A percentile compares a stretch with the other conserved stretches of the same genome.
Evolutionary conservation across 2,888 invertebrate genomes (phyloP).

Genomic region (Nysson spinosus): DNA sequence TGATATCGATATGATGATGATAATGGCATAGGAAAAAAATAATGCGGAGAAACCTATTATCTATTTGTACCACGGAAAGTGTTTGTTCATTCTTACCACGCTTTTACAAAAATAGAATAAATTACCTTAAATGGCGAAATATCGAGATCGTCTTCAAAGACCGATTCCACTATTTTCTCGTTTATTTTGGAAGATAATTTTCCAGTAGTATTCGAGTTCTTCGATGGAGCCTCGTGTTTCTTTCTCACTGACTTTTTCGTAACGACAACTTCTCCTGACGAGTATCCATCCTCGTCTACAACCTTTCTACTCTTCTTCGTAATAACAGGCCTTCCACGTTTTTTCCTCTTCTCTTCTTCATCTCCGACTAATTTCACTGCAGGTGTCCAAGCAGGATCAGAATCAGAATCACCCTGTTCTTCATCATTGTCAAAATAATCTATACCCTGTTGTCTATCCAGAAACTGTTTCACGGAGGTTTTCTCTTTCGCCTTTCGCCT

Average conservation of each 20-base stretch:
- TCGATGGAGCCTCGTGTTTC: conserved; percentile 64
- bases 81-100: too few species aligned
- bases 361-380: conserved; percentile 79
- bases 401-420: conserved; percentile 83
- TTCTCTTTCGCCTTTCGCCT: conserved; percentile 85
- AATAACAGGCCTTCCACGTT: conserved; percentile 72
- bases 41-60: too few species aligned
- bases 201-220: conserved; percentile 51
- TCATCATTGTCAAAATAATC: conserved; percentile 78
- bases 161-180: conserved; percentile 70
- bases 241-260: conserved; percentile 76
- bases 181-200: conserved; percentile 71
- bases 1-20: too few species aligned
- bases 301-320: conserved; percentile 66
- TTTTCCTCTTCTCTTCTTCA: conserved; percentile 74
- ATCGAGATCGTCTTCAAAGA: conserved; percentile 74
- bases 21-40: too few species aligned
- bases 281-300: conserved; percentile 81
- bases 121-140: conserved; percentile 74
- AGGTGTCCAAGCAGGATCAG: conserved; percentile 88
- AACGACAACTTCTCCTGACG: conserved; percentile 76
- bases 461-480: conserved; percentile 79
- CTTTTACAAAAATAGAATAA: conserved; percentile 1
- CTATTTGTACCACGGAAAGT: too few species aligned
- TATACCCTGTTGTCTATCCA: conserved; percentile 73